Evolutionary conservation across 2,797 vertebrate genomes (phyloP), one percentile per base, ranked within the genome.

Genomic region (Heterohyrax brucei): DNA sequence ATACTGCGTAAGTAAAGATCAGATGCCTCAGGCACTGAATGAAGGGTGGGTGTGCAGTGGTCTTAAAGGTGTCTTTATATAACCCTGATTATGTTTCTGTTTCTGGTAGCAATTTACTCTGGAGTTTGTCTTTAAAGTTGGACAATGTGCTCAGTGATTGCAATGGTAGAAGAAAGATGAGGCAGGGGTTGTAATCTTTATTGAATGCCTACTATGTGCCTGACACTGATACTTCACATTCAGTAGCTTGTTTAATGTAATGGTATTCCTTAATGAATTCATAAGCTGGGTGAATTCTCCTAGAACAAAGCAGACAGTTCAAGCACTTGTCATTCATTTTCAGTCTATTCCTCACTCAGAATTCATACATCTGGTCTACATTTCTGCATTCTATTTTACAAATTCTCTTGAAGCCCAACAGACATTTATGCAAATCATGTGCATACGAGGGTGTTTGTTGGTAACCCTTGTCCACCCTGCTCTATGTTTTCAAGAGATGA

Each of bases 121-220:
- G 78, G 50, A 91, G 26, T 56, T 91, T 93, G 62, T 89, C 73
- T 89, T 95, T 33, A 62, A 61, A 87, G 72, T 81, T 91, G 92
- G 39, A 62, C 44, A 82, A 46, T 26, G 28, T 80, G 18, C 16
- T 92, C 26, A 13, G 9, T 68, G 30, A 84, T 33, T 18, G 22
- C 62, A 48, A 61, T n/a, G 14, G 33, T 16, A 84, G 76, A 73
- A 92, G 39, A 46, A 75, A 39, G 21, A 10, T 4, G 39, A 62
- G 59, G 76, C 56, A 53, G 46, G 39, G 75, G 22, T 22, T 44
- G 5, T 68, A 53, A 26, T 33, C 50, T 75, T 75, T 83, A 80
- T 22, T 10, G 39, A 73, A 10, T 56, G 50, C 53, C 50, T 73
- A 30, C 80, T 53, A 7, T 30, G 33, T 19, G 5, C 66, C 10